Percentiles rank a stretch among this genome's conserved stretches.
These are phyloP conservation scores for Digitonthophagus gazella DNA, from an alignment of 2,888 invertebrate genomes.

Conservation along the genomic window DNA sequence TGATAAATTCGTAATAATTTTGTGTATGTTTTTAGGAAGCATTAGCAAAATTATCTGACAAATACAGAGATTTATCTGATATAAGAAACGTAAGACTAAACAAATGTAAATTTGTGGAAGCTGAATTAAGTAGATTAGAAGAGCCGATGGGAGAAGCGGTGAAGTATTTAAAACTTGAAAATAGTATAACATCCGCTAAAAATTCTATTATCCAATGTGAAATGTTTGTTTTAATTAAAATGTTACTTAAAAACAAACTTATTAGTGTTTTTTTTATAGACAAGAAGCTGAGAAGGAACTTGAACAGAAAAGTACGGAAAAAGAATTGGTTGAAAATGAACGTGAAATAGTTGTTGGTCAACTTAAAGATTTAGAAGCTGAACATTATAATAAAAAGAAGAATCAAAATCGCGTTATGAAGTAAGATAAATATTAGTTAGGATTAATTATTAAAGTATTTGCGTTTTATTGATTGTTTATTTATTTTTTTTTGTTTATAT, in stretches of 20 bases:
- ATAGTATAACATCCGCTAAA: conserved; percentile 65
- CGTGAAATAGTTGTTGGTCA: conserved; percentile 63
- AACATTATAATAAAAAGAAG: conserved; percentile 52
- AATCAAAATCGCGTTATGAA: conserved; percentile 36
- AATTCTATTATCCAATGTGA: conserved; percentile 72
- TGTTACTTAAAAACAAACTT: conserved; percentile 25
- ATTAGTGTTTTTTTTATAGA: conserved; percentile 45
- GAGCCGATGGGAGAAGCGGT: conserved; percentile 78
- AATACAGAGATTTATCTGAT: conserved; percentile 72
- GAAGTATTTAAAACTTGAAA: conserved; percentile 75
- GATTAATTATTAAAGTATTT: too few relatives aligned
- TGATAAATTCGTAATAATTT: not conserved
- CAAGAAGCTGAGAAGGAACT: conserved; percentile 60
- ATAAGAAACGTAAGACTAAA: conserved; percentile 78
- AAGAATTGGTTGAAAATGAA: conserved; percentile 59
- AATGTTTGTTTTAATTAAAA: conserved; percentile 51
- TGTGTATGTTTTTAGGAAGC: conserved; percentile 61
- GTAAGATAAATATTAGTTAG: too few relatives aligned
- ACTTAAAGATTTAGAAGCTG: conserved; percentile 54
- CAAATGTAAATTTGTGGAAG: conserved; percentile 77
- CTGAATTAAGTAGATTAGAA: conserved; percentile 75
- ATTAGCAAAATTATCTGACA: conserved; percentile 67
- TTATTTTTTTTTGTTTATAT: conserved; percentile 24
- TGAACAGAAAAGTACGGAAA: conserved; percentile 53
- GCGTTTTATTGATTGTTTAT: too few relatives aligned